Conservation (phyloP, 2,113 vertebrate genomes). For the Xyrauchen texanus region DNA sequence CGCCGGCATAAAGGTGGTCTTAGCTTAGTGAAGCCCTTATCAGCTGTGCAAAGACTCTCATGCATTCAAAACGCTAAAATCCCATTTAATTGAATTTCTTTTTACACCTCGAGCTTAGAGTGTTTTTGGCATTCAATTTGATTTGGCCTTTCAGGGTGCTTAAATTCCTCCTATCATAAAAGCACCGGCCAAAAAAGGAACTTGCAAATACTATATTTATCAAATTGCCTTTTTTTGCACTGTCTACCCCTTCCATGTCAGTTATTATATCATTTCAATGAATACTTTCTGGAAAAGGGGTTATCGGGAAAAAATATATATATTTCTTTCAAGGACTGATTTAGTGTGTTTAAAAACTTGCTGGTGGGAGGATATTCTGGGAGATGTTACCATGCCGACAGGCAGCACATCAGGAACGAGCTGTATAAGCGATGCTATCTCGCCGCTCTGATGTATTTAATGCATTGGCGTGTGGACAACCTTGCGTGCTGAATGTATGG, state of each 20-base stretch:
- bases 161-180: conserved; percentile 75
- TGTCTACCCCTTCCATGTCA: conserved; percentile 71
- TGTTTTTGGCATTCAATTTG: conserved; percentile 96
- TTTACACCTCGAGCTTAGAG: conserved; percentile 94
- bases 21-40: conserved; percentile 87
- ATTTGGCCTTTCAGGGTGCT: conserved; percentile 70
- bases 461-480: conserved; percentile 51
- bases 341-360: conserved; percentile 77
- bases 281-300: conserved; percentile 76
- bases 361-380: conserved; percentile 57
- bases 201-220: conserved; percentile 88
- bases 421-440: conserved; percentile 60
- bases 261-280: conserved; percentile 84
- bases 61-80: conserved; percentile 99
- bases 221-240: conserved; percentile 67
- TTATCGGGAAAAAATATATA: conserved; percentile 66
- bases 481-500: conserved; percentile 46
- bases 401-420: conserved; percentile 55
- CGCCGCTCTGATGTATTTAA: conserved; percentile 59
- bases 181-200: conserved; percentile 84
- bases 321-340: conserved; percentile 79
- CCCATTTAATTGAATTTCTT: conserved; percentile 99
- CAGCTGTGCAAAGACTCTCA: conserved; percentile 90
- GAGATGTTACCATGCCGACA: conserved; percentile 41
- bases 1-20: conserved; percentile 82